Evolutionary conservation across 2,888 invertebrate genomes (phyloP).

Genomic region (Cordilura impudica): DNA sequence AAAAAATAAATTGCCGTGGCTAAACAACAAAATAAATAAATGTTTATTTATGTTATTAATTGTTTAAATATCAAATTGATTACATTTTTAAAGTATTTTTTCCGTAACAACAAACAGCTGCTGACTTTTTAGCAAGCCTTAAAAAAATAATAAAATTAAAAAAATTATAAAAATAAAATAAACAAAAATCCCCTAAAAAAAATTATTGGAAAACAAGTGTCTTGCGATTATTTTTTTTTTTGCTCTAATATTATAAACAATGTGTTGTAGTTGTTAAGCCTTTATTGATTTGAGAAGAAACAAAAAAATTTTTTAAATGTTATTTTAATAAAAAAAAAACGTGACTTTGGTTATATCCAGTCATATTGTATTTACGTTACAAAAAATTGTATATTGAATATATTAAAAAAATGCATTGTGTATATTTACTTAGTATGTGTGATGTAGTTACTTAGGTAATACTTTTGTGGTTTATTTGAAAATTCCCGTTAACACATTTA

Average conservation of each 20-base stretch:
- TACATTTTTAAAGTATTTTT: constrained; percentile 18
- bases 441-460: not conserved
- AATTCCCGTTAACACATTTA: not conserved
- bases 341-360: constrained; percentile 9
- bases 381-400: not conserved
- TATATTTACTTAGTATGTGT: no score
- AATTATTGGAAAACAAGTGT: constrained; percentile 19
- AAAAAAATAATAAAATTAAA: not conserved
- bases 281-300: constrained; percentile 12
- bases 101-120: not conserved
- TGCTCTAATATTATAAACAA: not conserved
- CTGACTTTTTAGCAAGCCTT: not conserved
- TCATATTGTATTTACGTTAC: not conserved
- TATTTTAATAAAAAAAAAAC: constrained; percentile 27
- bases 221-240: not conserved
- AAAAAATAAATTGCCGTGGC: not conserved
- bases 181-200: constrained; percentile 4
- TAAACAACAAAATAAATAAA: not conserved
- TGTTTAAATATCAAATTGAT: constrained; percentile 39
- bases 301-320: not conserved
- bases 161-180: no score
- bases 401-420: not conserved
- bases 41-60: constrained; percentile 27
- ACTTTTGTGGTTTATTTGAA: not conserved
- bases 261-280: constrained; percentile 4